phyloP scores from a whole-genome alignment of 2,888 invertebrate species.

The Petrophora chlorosata region DNA sequence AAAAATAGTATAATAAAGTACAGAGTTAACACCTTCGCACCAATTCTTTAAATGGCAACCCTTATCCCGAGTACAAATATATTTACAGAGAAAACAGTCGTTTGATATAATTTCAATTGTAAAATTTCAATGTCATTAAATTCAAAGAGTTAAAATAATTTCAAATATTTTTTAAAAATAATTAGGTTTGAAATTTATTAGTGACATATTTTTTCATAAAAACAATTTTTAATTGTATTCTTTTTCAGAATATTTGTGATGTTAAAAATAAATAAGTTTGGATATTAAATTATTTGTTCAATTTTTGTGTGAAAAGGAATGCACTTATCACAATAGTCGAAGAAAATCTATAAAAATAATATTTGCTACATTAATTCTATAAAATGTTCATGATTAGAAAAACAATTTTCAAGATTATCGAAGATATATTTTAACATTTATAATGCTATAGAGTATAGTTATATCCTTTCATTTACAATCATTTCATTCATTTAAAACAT shows the following conservation, averaged over 20 bases:
- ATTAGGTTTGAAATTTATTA: too few relatives aligned
- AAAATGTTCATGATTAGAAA: neutral
- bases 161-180: too few relatives aligned
- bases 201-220: too few relatives aligned
- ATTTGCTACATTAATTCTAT: neutral
- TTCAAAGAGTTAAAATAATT: too few relatives aligned
- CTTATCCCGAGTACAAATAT: slow-evolving; percentile 23
- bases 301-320: too few relatives aligned
- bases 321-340: slow-evolving; percentile 14
- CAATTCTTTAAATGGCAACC: slow-evolving; percentile 30
- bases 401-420: neutral
- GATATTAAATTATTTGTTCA: too few relatives aligned
- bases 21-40: slow-evolving; percentile 19
- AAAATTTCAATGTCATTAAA: neutral
- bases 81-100: slow-evolving; percentile 23
- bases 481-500: too few relatives aligned
- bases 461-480: too few relatives aligned
- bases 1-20: too few relatives aligned
- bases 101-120: slow-evolving; percentile 13
- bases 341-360: neutral
- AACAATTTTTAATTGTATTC: too few relatives aligned
- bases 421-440: slow-evolving; percentile 1
- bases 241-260: too few relatives aligned
- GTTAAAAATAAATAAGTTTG: too few relatives aligned
- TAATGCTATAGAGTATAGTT: neutral